Conservation (phyloP, 2,113 vertebrate species). For the Erythrocebus patas region DNA sequence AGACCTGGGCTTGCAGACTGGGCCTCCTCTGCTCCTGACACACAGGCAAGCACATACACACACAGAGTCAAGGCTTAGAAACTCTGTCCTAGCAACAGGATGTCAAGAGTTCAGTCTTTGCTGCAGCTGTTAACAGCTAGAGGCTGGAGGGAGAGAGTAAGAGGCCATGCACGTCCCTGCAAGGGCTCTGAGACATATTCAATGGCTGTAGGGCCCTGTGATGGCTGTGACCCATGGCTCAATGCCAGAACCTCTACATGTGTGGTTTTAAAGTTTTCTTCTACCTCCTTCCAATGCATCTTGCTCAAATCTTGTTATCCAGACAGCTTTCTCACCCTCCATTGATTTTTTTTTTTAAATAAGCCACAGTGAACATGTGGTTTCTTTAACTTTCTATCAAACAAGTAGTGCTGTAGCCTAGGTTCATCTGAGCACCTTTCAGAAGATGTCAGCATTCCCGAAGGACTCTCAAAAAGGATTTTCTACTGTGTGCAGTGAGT, state of each 20-base stretch:
- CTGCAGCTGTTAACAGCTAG: neutral
- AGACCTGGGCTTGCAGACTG: neutral
- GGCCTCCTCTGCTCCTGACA: neutral
- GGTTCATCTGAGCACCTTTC: neutral
- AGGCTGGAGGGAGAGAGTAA: neutral
- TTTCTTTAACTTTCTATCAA: neutral
- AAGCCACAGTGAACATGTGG: neutral
- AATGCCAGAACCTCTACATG: neutral
- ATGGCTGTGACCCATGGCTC: neutral
- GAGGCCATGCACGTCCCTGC: rapidly evolving
- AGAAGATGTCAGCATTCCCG: neutral
- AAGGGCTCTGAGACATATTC: neutral
- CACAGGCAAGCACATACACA: too few relatives aligned
- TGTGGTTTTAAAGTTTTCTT: neutral
- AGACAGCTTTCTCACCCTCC: neutral
- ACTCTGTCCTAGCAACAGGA: neutral
- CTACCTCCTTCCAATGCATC: neutral
- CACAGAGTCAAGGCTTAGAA: neutral
- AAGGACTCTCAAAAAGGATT: neutral
- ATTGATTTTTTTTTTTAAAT: neutral
- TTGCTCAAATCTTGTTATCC: neutral
- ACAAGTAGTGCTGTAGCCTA: neutral
- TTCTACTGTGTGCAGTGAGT: neutral
- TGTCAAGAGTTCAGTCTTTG: neutral
- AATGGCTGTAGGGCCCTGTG: neutral